Base-by-base conservation (phyloP, 2,113 vertebrate genomes). In the Hypanus sabinus region DNA sequence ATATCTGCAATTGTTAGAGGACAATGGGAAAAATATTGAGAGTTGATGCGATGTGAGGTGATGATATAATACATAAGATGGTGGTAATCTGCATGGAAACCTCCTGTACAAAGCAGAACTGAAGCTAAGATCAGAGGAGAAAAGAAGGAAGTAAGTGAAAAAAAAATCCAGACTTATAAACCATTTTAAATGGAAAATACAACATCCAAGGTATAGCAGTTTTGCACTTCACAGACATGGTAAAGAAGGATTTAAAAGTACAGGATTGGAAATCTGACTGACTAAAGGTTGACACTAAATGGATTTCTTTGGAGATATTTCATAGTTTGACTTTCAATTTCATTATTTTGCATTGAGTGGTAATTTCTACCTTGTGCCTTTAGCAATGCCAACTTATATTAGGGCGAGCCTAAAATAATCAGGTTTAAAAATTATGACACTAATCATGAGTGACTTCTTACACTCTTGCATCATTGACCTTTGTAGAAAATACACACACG, bases 401-500 rank as follows among this genome's bases (percentile, higher is more conserved):
- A 77, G 4, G 38, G 57, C 30, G 33, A 90, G 60, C 62, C n/a
- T n/a, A n/a, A 9, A 65, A 20, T 68, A 65, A 33, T 30, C 1
- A 65, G 18, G 14, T 65, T 33, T n/a, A 33, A 30, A 33, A 68
- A 65, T 90, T 33, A 90, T 5, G 8, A 14, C 62, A 33, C 14
- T 33, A 57, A n/a, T 60, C n/a, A 12, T n/a, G 11, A 60, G 20
- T 38, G 24, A 27, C 46, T 24, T 55, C 55, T 46, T 27, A 33
- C 16, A 33, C 33, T 11, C 88, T 11, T 38, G 65, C 16, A 33
- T 10, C 5, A 68, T 68, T 68, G 62, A 73, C 55, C 55, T 76
- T 55, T 65, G 57, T 65, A 83, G 38, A 22, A 65, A 94, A 73
- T 60, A 94, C 94, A 90, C 91, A n/a, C 94, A 94, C 95, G 95